A percentile compares a stretch with the other conserved stretches of the same genome.
Evolutionary conservation across 2,888 invertebrate genomes (phyloP).

Genomic region (Lycaena phlaeas): DNA sequence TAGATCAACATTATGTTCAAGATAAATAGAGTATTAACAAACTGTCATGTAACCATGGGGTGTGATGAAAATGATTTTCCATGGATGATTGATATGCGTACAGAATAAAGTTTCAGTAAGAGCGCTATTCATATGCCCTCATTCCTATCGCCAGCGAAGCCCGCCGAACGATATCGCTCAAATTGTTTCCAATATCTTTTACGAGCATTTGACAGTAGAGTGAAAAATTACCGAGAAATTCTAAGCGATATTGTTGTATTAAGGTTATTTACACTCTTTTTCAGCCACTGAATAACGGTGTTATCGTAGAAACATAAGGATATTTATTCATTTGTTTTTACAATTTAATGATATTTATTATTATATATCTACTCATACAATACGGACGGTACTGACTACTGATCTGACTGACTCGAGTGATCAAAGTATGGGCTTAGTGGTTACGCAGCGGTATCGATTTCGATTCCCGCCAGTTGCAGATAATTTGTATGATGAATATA

Average conservation of each 20-base stretch:
- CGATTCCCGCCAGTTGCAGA: too few relatives aligned
- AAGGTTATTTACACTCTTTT: too few relatives aligned
- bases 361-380: too few relatives aligned
- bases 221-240: slow-evolving; percentile 53
- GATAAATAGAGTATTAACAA: not conserved
- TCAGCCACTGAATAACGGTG: too few relatives aligned
- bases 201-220: slow-evolving; percentile 57
- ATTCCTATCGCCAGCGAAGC: slow-evolving; percentile 21
- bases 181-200: slow-evolving; percentile 67
- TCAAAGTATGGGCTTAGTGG: too few relatives aligned
- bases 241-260: slow-evolving; percentile 43
- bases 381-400: too few relatives aligned
- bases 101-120: slow-evolving; percentile 7
- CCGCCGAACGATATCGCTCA: slow-evolving; percentile 50
- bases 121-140: slow-evolving; percentile 3
- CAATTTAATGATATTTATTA: too few relatives aligned
- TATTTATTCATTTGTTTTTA: too few relatives aligned
- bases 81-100: slow-evolving; percentile 16
- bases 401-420: too few relatives aligned
- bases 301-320: not conserved
- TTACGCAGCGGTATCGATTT: too few relatives aligned
- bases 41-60: not conserved
- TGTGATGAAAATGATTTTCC: slow-evolving; percentile 6
- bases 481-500: too few relatives aligned
- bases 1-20: too few relatives aligned